A percentile compares a stretch with the other conserved stretches of the same genome.
Evolutionary conservation across 2,113 vertebrate species (phyloP).

Genomic region (Ahaetulla prasina): DNA sequence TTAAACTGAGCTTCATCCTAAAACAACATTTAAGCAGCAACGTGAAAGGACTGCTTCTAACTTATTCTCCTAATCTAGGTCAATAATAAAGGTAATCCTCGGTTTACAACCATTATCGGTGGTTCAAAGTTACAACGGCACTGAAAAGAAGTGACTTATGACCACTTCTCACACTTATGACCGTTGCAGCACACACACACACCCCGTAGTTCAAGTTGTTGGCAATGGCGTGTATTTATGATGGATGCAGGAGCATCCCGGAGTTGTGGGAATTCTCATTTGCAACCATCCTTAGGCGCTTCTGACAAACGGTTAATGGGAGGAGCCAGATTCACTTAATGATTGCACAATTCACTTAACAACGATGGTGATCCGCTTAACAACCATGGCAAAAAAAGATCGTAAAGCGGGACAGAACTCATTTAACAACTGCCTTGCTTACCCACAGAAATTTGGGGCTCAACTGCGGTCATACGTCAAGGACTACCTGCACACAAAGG

Average conservation of each 20-base stretch:
- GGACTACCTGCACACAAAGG: neutral
- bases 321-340: neutral
- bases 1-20: neutral
- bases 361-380: neutral
- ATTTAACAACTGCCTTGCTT: neutral
- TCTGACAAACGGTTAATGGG: neutral
- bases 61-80: neutral
- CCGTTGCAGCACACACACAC: rapidly evolving
- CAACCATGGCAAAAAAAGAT: too few relatives aligned
- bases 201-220: neutral
- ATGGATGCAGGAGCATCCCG: neutral
- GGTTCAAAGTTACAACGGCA: neutral
- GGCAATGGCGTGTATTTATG: neutral
- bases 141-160: neutral
- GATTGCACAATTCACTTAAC: too few relatives aligned
- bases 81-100: neutral
- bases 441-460: too few relatives aligned
- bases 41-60: neutral
- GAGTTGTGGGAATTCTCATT: neutral
- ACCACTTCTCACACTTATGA: neutral
- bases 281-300: neutral
- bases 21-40: neutral
- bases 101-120: too few relatives aligned
- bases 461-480: too few relatives aligned
- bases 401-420: neutral